Base-by-base conservation (phyloP, 1,140 invertebrate species). In the Aphelinus certus region DNA sequence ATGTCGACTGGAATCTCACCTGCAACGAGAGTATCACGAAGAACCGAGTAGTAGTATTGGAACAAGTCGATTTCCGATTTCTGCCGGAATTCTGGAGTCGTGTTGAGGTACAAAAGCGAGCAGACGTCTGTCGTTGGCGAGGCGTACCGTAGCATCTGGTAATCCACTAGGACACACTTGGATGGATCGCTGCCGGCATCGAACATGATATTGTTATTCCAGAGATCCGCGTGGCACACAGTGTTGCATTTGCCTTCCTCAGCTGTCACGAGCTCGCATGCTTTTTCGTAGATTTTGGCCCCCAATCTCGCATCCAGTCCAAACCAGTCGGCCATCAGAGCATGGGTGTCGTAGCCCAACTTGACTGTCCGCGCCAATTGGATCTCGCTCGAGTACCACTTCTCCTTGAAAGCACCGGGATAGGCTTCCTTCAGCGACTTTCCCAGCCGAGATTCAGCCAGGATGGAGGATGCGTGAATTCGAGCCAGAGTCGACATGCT, bases 141-240 rank as follows among this genome's bases (percentile, higher is more conserved):
- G 6, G 56, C 68, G 49, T 76, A 76, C 1, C 74, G 67, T 9
- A 76, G 42, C 68, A 66, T 66, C 45, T 71, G 74, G 10, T 47
- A 76, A 45, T 76, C 74, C 26, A 76, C 74, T 5, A 76, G 45
- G 6, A 66, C 47, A 2, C 63, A 71, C 0, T 51, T 7, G 7
- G 10, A 2, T 1, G 9, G 26, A 0, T 53, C 10, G 2, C 7
- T 48, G 10, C 9, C 26, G 7, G 60, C 56, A 4, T 64, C 10
- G 56, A 76, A 71, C 68, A 76, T 53, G 9, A 76, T 10, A 10
- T 76, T 76, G 63, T 60, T 53, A 7, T 62, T 56, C 68, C 74
- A 76, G 0, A 71, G 63, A 42, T 76, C 74, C 0, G 61, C 68
- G 74, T 71, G 68, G 2, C 74, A 76, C 1, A 76, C 46, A 43